These are phyloP conservation scores for Atlantisia rogersi DNA, from an alignment of 2,113 vertebrate genomes.

Conservation along the genomic window DNA sequence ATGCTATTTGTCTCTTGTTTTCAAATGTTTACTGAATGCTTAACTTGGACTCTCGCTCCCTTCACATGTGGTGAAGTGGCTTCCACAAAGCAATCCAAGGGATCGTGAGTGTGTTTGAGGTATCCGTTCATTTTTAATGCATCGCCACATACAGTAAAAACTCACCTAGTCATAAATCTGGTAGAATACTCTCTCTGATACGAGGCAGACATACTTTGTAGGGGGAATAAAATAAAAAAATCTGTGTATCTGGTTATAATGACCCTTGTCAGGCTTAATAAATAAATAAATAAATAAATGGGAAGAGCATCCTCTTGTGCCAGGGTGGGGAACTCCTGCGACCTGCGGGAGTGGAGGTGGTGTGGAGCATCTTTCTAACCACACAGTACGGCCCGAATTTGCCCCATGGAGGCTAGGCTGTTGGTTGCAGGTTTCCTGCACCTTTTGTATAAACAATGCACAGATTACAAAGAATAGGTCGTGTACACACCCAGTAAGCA, in stretches of 20 bases:
- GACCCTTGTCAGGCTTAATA: not conserved
- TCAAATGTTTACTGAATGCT: constrained; percentile 66
- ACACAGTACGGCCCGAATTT: fast-evolving
- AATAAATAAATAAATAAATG: not conserved
- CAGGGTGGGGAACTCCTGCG: not conserved
- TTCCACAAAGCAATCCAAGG: not conserved
- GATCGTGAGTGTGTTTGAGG: not conserved
- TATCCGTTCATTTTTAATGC: not conserved
- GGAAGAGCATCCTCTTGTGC: not conserved
- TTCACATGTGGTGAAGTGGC: not conserved
- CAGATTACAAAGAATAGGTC: fast-evolving
- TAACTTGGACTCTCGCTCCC: not conserved
- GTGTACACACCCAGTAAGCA: not conserved
- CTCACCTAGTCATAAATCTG: not conserved
- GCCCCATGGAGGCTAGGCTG: not conserved
- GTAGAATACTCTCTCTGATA: not conserved
- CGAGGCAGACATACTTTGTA: not conserved
- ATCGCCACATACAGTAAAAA: constrained; percentile 33
- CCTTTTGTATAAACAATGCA: not conserved
- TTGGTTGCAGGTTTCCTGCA: not conserved
- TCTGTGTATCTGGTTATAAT: not conserved
- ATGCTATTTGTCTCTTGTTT: constrained; percentile 39
- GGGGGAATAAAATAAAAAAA: too few relatives aligned
- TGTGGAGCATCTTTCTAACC: not conserved
- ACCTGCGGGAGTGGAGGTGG: fast-evolving